Conservation (phyloP, 2,113 vertebrate species). For the Mus musculus region DNA sequence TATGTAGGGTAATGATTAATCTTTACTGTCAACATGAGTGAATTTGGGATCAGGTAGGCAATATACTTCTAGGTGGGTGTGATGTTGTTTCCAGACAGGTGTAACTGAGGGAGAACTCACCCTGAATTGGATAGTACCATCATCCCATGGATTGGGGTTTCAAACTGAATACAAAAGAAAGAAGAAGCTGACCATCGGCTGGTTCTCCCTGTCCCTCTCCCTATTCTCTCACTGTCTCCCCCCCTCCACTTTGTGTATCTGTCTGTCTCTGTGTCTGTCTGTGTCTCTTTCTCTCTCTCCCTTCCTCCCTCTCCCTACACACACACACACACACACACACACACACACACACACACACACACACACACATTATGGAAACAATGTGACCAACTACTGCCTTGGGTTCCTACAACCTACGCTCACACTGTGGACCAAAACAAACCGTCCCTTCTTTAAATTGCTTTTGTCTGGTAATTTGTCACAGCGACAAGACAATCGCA, state of each 20-base stretch:
- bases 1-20: neutral
- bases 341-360: neutral
- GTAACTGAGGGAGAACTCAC: neutral
- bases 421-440: neutral
- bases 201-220: neutral
- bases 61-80: neutral
- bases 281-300: neutral
- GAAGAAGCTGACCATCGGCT: neutral
- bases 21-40: neutral
- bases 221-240: neutral
- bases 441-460: neutral
- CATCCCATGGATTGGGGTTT: neutral
- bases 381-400: neutral
- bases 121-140: neutral
- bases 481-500: neutral
- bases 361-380: neutral
- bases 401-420: neutral
- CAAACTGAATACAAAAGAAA: neutral
- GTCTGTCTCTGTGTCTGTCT: neutral
- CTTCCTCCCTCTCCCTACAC: rapidly evolving
- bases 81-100: neutral
- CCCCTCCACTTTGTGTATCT: neutral
- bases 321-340: neutral
- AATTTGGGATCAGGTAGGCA: neutral
- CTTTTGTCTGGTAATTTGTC: neutral